Evolutionary conservation across 2,113 vertebrate genomes (phyloP), one percentile per base, ranked within the genome.

Genomic region (Aptenodytes patagonicus): DNA sequence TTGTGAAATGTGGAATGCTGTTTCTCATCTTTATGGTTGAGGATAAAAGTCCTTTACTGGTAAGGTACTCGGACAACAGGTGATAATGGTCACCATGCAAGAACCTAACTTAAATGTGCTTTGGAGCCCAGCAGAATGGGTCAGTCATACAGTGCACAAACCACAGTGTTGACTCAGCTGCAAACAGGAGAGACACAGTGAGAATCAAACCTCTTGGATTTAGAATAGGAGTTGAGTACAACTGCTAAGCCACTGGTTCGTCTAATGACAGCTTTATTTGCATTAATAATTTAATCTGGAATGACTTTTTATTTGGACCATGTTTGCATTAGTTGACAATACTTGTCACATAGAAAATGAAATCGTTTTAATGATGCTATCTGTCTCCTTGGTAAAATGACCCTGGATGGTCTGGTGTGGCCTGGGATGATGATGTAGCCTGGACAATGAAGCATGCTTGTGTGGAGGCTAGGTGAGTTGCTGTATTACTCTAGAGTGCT

Each of bases 251-350:
- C 47, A 31, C 44, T 85, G 44, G 3, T 82, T 78, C 65, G 42
- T 75, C 42, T 90, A 47, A 38, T 52, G 64, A 82, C 55, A 46
- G 40, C 66, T 92, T 94, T 79, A 83, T 70, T 75, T 93, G 34
- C 60, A 17, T 81, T 69, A 85, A 80, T 65, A 65, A 73, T 88
- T 94, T 93, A 57, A 72, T 92, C 90, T 86, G 79, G 22, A 87
- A 28, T 69, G 15, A 94, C 61, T 88, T 52, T n/a, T 81, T 82
- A 47, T 58, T 68, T 96, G 51, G 69, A 32, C 34, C 60, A 24
- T 82, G 76, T 93, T 95, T 96, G 38, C 40, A 36, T 76, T 82
- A 77, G 28, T 89, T 89, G 87, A 90, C 24, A 79, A 51, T 87
- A 66, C 8, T 89, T 89, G 70, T 81, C 36, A 75, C 70, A 24